A percentile compares a stretch with the other conserved stretches of the same genome.
Conservation (phyloP, 1,140 invertebrate species). For the Tenebrio molitor region DNA sequence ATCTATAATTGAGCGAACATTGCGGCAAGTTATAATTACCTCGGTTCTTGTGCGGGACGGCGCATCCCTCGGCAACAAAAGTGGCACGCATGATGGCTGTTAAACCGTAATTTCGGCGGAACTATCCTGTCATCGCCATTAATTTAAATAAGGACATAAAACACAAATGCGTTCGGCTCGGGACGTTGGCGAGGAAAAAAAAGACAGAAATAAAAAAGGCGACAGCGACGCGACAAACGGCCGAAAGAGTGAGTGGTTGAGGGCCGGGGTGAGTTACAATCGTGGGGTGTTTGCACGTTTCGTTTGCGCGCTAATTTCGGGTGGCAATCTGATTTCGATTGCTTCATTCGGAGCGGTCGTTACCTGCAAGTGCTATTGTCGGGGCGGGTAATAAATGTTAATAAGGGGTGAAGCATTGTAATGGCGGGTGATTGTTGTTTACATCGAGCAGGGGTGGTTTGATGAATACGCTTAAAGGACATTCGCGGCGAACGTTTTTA, state of each 20-base stretch:
- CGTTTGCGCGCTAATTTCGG: constrained; percentile 10
- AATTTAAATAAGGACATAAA: constrained; percentile 37
- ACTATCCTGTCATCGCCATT: constrained; percentile 35
- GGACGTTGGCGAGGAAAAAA: too few relatives aligned
- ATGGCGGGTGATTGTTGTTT: too few relatives aligned
- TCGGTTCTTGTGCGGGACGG: background rate
- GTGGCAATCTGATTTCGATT: constrained; percentile 13
- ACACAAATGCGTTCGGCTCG: constrained; percentile 32
- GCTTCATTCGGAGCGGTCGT: constrained; percentile 15
- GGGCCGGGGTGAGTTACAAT: background rate
- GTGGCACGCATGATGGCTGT: constrained; percentile 37
- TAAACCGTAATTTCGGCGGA: constrained; percentile 30
- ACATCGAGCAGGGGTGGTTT: background rate
- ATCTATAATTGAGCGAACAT: constrained; percentile 22
- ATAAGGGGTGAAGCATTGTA: background rate
- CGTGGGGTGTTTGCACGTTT: background rate
- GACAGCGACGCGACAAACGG: background rate
- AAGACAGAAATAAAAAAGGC: too few relatives aligned
- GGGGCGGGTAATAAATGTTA: constrained; percentile 11
- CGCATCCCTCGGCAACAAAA: constrained; percentile 32
- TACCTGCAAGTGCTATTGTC: constrained; percentile 21
- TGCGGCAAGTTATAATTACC: constrained; percentile 17
- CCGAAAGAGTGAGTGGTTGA: background rate
- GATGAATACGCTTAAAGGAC: too few relatives aligned
- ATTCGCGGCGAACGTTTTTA: too few relatives aligned